phyloP scores from a whole-genome alignment of 30 jellyfish, hydroid and myxozoan species.

The Turritopsis dohrnii region DNA sequence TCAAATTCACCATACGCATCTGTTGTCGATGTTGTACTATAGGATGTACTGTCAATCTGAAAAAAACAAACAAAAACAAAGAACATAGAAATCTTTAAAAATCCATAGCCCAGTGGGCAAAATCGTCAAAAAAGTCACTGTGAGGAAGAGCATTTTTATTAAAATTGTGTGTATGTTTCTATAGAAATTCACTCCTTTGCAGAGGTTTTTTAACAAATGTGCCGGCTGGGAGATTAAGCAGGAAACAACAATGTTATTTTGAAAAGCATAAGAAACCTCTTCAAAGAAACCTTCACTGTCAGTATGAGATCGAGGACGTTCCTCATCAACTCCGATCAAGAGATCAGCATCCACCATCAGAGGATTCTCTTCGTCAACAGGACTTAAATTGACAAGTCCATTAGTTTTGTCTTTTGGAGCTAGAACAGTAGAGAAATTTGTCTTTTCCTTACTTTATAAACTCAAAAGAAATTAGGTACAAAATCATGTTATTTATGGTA shows the following conservation, averaged over 20 bases:
- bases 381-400: background rate
- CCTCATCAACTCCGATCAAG: constrained; percentile 10
- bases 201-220: too few relatives aligned
- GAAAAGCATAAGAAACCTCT: constrained; percentile 37
- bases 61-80: background rate
- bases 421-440: background rate
- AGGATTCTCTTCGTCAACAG: constrained; percentile 2
- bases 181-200: too few relatives aligned
- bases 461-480: too few relatives aligned
- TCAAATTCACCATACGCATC: constrained; percentile 80
- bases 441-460: background rate
- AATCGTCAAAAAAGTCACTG: too few relatives aligned
- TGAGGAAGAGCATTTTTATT: too few relatives aligned
- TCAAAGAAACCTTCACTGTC: constrained; percentile 95
- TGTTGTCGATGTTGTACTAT: constrained; percentile 83
- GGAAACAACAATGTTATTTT: too few relatives aligned
- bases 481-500: too few relatives aligned
- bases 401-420: background rate
- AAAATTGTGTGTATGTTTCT: too few relatives aligned
- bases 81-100: too few relatives aligned
- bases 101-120: too few relatives aligned
- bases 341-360: background rate
- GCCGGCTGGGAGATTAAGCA: too few relatives aligned
- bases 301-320: constrained; percentile 64
- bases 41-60: constrained; percentile 84